phyloP scores from a whole-genome alignment of 2,797 vertebrate species.

The Paedocypris micromegethes region DNA sequence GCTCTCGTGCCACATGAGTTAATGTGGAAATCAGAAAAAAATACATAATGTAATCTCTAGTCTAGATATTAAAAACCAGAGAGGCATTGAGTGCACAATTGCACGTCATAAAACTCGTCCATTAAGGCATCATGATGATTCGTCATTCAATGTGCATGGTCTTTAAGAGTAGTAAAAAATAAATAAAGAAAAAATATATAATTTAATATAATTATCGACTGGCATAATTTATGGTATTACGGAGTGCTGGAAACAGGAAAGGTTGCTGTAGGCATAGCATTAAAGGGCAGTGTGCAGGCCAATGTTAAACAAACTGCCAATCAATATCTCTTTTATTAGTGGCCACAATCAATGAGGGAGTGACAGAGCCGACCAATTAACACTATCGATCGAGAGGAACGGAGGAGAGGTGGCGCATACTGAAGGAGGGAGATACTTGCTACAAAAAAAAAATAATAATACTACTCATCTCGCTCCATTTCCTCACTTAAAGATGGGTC shows the following conservation, averaged over 20 bases:
- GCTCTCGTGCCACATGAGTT: conserved; percentile 34
- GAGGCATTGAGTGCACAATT: not conserved
- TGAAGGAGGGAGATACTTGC: conserved; percentile 60
- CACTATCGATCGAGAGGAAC: conserved; percentile 69
- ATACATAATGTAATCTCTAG: too few relatives aligned
- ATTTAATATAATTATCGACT: conserved; percentile 51
- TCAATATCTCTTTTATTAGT: conserved; percentile 84
- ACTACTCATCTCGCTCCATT: conserved; percentile 37
- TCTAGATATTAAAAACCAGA: not conserved
- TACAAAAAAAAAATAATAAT: conserved; percentile 31
- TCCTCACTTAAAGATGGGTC: conserved; percentile 38
- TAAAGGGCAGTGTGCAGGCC: conserved; percentile 70
- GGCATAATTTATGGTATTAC: conserved; percentile 73
- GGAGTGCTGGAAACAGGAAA: conserved; percentile 72
- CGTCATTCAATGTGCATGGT: conserved; percentile 9
- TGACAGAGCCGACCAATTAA: conserved; percentile 83
- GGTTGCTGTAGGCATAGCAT: conserved; percentile 77
- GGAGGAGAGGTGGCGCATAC: conserved; percentile 50
- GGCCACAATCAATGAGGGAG: conserved; percentile 80
- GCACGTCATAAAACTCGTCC: too few relatives aligned
- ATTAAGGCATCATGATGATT: too few relatives aligned
- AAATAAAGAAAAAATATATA: conserved; percentile 47
- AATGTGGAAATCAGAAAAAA: conserved; percentile 1
- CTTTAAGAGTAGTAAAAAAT: conserved; percentile 25
- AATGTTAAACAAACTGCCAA: conserved; percentile 77